phyloP scores from a whole-genome alignment of 2,113 vertebrate genomes.

The Passerina amoena region DNA sequence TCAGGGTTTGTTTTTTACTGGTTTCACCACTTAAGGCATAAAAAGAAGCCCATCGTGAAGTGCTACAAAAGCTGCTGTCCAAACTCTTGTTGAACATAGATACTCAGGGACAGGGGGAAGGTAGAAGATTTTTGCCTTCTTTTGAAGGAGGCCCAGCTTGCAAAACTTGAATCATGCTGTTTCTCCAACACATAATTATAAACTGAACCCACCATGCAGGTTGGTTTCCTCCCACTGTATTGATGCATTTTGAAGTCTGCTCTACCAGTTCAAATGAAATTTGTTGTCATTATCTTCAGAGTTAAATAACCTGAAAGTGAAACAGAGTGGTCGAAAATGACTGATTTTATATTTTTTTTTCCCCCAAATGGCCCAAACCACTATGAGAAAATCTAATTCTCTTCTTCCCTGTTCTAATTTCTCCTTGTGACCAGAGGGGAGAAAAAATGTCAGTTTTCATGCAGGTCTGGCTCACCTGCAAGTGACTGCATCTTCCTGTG shows the following conservation, averaged over 20 bases:
- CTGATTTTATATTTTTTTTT: not conserved
- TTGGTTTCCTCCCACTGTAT: not conserved
- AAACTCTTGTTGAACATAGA: not conserved
- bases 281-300: not conserved
- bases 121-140: not conserved
- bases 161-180: not conserved
- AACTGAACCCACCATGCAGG: not conserved
- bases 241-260: not conserved
- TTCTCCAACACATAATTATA: not conserved
- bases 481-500: not conserved
- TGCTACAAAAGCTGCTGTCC: not conserved
- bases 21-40: not conserved
- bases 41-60: not conserved
- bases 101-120: not conserved
- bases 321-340: not conserved
- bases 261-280: not conserved
- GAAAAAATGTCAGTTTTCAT: fast-evolving
- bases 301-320: not conserved
- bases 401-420: not conserved
- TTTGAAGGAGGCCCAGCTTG: not conserved
- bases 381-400: not conserved
- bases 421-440: not conserved
- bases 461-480: not conserved
- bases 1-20: not conserved
- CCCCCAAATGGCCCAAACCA: not conserved